Evolutionary conservation across 2,797 vertebrate genomes (phyloP), one percentile per base, ranked within the genome.

Genomic region (Clamator glandarius): DNA sequence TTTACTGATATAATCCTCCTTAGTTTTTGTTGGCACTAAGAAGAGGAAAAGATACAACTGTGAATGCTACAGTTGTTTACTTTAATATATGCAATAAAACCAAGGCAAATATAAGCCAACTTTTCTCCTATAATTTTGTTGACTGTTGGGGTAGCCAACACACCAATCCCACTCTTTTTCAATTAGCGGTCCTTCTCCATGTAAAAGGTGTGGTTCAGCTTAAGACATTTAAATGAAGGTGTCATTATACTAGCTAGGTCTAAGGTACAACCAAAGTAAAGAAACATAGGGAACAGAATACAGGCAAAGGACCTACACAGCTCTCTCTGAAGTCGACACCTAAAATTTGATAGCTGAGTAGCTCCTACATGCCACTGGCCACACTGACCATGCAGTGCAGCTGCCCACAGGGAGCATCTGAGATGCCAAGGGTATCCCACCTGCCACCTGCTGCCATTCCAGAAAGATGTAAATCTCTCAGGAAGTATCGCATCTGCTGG

Each of bases 371-470:
- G 33, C 39, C 36, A 6, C 17, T 12, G 21, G 25, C n/a, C 44
- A 33, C 10, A 4, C 23, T 17, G 28, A 10, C 29, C 3, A 0
- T 3, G 10, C 26, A 15, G 9, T 4, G 5, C n/a, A 8, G 19
- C 0, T 68, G n/a, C 42, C 39, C 51, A 54, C 23, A 64, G 10
- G 11, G 7, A 70, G 9, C 12, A 46, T 4, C 17, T 9, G 16
- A 59, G 19, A 59, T 9, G 31, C 17, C 52, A 69, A 12, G 68
- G n/a, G 11, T 39, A 41, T 72, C 35, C 52, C 28, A 50, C 16
- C 6, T 2, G 1, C 9, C 0, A 0, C 55, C 14, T 7, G 1
- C n/a, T 8, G 19, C 29, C 5, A 2, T 20, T 42, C 19, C 35
- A 35, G 42, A 50, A 76, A 61, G 16, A 68, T 0, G 0, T 2